Conservation (phyloP, 2,888 invertebrate species). For the Coenonympha arcania region DNA sequence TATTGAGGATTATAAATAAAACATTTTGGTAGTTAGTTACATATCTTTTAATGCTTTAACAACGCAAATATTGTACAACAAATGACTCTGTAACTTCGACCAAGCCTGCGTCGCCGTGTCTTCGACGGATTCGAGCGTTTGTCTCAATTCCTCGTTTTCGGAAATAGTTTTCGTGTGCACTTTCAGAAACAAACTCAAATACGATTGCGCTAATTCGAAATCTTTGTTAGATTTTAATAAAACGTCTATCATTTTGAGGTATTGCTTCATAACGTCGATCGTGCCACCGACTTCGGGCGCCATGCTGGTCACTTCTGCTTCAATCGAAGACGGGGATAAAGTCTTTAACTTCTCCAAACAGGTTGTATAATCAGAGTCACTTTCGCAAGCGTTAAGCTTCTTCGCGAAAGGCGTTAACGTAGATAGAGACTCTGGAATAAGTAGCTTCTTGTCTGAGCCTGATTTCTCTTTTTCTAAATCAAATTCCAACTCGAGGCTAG, state of each 20-base stretch:
- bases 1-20: background rate
- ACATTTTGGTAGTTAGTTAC: slow-evolving; percentile 33
- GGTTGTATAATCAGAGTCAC: slow-evolving; percentile 66
- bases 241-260: slow-evolving; percentile 80
- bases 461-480: slow-evolving; percentile 74
- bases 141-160: slow-evolving; percentile 68
- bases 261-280: slow-evolving; percentile 80
- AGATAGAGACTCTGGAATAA: slow-evolving; percentile 74
- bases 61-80: slow-evolving; percentile 83
- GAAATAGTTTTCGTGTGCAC: slow-evolving; percentile 79
- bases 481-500: slow-evolving; percentile 87
- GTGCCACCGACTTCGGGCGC: slow-evolving; percentile 83
- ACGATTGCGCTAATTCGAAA: slow-evolving; percentile 93
- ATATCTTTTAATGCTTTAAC: slow-evolving; percentile 82
- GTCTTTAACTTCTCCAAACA: slow-evolving; percentile 77
- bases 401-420: slow-evolving; percentile 82
- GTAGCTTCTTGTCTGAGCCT: slow-evolving; percentile 63
- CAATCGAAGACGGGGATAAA: slow-evolving; percentile 87
- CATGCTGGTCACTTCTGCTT: slow-evolving; percentile 88
- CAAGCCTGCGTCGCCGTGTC: slow-evolving; percentile 76
- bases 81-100: slow-evolving; percentile 78
- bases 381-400: slow-evolving; percentile 68
- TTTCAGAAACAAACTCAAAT: slow-evolving; percentile 90
- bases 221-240: slow-evolving; percentile 83
- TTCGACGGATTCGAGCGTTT: slow-evolving; percentile 73